Base-by-base conservation (phyloP, 2,113 vertebrate species). In the Chloroceryle aenea region DNA sequence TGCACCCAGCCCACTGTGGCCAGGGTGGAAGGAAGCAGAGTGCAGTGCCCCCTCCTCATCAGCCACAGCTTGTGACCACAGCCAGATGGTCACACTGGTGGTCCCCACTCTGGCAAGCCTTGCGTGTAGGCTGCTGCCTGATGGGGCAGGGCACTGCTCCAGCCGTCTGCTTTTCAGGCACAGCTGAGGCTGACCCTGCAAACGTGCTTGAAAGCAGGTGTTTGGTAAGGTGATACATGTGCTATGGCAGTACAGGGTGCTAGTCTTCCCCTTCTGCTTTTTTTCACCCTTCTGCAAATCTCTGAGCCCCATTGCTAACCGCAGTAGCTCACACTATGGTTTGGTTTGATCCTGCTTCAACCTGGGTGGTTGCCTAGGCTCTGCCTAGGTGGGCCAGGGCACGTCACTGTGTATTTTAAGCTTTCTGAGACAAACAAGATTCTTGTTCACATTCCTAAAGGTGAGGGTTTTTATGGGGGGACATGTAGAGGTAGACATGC, bases 281-380 rank as follows among this genome's bases (percentile, higher is more conserved):
- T 36, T 36, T 77, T 64, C 15, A 20, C 26, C 40, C 63, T 53
- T 63, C 68, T 67, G 82, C 66, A 72, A 40, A 48, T 85, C 52
- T 50, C 69, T n/a, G 38, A 67, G 56, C 47, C 55, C 61, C 0
- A 0, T 15, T 75, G 56, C 71, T 38, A 14, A 7, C 38, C 0
- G 0, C 47, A 38, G 29, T 40, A 32, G 47, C 50, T 80, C 48
- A 48, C 3, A 0, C 50, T 61, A 43, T 3, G 4, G 17, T 58
- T 92, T 83, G 74, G 58, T 53, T 64, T 56, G 4, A 18, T 79
- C 79, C 75, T 61, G 38, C 67, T 56, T 53, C 53, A 90, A 15
- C 48, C 56, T 56, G 52, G 38, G 6, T n/a, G n/a, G n/a, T n/a
- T n/a, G n/a, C n/a, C n/a, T n/a, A n/a, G n/a, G 42, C 26, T 56